Conservation (phyloP, 2,888 invertebrate genomes). For the Taenaris catops region DNA sequence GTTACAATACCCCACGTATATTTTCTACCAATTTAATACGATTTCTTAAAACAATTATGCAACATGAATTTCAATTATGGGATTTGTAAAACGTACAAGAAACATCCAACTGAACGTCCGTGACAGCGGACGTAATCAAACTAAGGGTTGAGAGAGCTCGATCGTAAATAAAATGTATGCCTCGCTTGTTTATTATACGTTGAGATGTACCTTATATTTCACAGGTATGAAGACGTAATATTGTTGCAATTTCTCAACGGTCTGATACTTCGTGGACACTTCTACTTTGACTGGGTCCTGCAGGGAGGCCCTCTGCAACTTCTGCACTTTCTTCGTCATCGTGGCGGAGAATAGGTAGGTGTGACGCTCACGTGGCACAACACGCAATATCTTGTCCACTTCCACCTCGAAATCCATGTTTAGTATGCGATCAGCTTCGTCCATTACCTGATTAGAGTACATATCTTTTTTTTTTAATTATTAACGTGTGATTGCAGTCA, state of each 20-base stretch:
- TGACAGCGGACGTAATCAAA: too few species aligned
- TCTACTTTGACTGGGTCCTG: conserved; percentile 97
- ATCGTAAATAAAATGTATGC: too few species aligned
- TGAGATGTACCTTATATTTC: conserved; percentile 97
- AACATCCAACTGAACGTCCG: too few species aligned
- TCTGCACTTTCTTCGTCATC: conserved; percentile 98
- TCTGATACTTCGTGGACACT: conserved; percentile 97
- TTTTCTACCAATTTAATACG: too few species aligned
- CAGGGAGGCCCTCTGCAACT: conserved; percentile 96
- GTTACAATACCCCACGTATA: too few species aligned
- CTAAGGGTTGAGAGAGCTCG: too few species aligned
- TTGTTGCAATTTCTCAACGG: conserved; percentile 97
- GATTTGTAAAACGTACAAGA: too few species aligned
- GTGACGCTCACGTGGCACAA: conserved; percentile 93
- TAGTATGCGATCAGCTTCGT: conserved; percentile 98
- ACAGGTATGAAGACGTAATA: conserved; percentile 97
- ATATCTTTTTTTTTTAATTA: too few species aligned
- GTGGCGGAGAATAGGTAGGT: conserved; percentile 99
- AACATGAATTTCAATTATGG: too few species aligned
- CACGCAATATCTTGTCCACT: conserved; percentile 95
- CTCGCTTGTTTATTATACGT: too few species aligned
- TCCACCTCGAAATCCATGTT: conserved; percentile 99
- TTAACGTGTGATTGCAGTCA: too few species aligned
- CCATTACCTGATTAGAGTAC: conserved; percentile 87
- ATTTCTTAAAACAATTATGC: too few species aligned